A percentile compares a stretch with the other conserved stretches of the same genome.
Evolutionary conservation across 2,797 vertebrate genomes (phyloP).

Genomic region (Orestias chungarensis): DNA sequence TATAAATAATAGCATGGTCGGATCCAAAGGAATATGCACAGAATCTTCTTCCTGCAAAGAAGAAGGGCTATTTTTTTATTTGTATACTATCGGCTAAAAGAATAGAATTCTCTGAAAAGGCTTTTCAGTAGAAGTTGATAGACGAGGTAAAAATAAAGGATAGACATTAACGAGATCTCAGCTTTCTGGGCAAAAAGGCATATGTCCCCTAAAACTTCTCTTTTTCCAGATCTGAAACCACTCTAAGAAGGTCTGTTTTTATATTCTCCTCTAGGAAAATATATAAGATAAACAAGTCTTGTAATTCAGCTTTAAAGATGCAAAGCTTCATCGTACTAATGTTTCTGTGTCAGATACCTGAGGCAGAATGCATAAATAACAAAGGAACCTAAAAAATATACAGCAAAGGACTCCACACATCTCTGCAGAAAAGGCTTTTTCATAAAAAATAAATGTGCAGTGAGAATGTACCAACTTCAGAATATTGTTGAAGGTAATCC

Average conservation of each 20-base stretch:
- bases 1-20: no score
- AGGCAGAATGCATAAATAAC: conserved; percentile 1
- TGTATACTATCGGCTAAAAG: background rate
- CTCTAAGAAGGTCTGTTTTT: background rate
- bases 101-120: background rate
- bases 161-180: background rate
- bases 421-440: background rate
- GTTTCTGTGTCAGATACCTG: background rate
- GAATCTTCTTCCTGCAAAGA: background rate
- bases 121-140: background rate
- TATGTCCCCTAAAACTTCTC: background rate
- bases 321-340: conserved; percentile 3
- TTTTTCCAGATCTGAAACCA: background rate
- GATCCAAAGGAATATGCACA: no score
- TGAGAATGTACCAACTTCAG: background rate
- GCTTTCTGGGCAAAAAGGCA: background rate
- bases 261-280: background rate
- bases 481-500: background rate
- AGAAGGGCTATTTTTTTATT: background rate
- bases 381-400: background rate
- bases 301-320: conserved; percentile 1
- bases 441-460: background rate
- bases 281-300: conserved; percentile 4
- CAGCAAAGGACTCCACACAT: background rate
- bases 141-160: no score